Conservation (phyloP, 37 sponge, comb jelly and placozoan species). For the Dysidea cf. avara region DNA sequence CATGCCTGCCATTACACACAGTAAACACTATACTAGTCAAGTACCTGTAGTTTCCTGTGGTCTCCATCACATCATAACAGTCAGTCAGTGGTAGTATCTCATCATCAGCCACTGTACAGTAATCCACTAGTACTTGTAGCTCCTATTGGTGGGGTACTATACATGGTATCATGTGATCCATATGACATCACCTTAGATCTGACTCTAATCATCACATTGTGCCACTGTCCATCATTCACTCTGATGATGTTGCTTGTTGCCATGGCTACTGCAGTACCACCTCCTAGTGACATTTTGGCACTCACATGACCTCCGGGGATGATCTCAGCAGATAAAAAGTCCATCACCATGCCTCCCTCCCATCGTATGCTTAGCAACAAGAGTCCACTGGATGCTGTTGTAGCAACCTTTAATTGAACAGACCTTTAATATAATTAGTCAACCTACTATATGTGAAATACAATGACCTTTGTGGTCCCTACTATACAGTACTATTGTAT, state of each 20-base stretch:
- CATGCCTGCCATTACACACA: too few relatives aligned
- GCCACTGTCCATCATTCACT: constrained; percentile 57
- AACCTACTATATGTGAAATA: too few relatives aligned
- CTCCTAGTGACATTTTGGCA: constrained; percentile 43
- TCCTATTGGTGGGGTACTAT: too few relatives aligned
- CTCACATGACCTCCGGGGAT: constrained; percentile 22
- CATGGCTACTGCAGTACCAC: not conserved
- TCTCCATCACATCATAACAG: not conserved
- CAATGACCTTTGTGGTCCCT: too few relatives aligned
- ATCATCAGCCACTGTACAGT: not conserved
- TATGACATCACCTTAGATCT: constrained; percentile 42
- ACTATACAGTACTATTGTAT: too few relatives aligned
- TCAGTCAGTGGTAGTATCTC: not conserved
- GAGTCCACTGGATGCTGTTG: constrained; percentile 26
- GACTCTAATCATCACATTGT: constrained; percentile 33
- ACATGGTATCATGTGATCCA: too few relatives aligned
- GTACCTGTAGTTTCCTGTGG: too few relatives aligned
- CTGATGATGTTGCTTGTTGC: constrained; percentile 9
- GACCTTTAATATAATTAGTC: too few relatives aligned
- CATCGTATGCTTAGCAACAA: constrained; percentile 48
- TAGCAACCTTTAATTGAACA: constrained; percentile 31
- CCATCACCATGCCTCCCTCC: constrained; percentile 26
- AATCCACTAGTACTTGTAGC: not conserved
- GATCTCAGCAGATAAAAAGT: constrained; percentile 47
- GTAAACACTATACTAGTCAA: too few relatives aligned